Evolutionary conservation across 2,113 vertebrate genomes (phyloP).

Genomic region (Coptodon bakossiorum): DNA sequence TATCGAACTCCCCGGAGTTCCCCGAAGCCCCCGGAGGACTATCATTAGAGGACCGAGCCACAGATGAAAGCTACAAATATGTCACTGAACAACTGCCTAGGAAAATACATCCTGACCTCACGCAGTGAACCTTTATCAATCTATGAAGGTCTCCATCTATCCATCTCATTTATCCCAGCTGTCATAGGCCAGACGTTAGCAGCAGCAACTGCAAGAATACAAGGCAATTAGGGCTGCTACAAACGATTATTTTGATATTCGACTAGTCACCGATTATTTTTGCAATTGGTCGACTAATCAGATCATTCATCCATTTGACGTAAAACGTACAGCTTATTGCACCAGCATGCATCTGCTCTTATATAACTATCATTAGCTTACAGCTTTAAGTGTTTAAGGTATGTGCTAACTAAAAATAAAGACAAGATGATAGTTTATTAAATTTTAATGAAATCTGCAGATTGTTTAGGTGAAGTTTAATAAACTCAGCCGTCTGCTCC

Average conservation of each 20-base stretch:
- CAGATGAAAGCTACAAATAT: neutral
- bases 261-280: no score
- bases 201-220: neutral
- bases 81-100: neutral
- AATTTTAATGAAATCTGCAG: no score
- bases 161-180: neutral
- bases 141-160: neutral
- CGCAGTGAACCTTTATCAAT: neutral
- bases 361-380: no score
- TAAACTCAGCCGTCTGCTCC: no score
- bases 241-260: neutral
- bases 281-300: no score
- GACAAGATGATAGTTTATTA: no score
- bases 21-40: neutral
- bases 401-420: no score
- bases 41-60: neutral
- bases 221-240: neutral
- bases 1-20: neutral
- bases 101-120: neutral
- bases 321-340: no score
- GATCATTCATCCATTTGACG: no score
- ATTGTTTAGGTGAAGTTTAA: no score
- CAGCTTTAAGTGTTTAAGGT: no score
- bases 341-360: no score
- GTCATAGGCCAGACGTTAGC: neutral